Percentiles rank a stretch among this genome's conserved stretches.
phyloP scores from a whole-genome alignment of 2,113 vertebrate genomes.

The Macquaria ambigua region DNA sequence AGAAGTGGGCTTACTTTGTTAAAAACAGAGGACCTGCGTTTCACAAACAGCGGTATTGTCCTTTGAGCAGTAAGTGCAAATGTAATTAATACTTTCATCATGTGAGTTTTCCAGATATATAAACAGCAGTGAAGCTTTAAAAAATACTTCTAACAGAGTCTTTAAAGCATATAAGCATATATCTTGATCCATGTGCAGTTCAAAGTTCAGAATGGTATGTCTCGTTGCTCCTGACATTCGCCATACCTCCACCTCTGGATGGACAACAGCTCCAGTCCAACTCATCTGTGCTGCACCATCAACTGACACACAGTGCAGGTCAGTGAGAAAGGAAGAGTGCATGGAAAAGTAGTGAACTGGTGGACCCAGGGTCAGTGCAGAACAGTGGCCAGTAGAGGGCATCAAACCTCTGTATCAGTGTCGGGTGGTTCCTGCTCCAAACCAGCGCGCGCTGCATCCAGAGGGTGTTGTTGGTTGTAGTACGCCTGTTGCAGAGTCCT shows the following conservation, averaged over 20 bases:
- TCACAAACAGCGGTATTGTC: slow-evolving; percentile 28
- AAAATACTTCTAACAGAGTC: slow-evolving; percentile 24
- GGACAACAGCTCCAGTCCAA: background rate
- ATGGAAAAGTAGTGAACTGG: slow-evolving; percentile 4
- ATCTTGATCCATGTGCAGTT: background rate
- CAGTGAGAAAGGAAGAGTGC: slow-evolving; percentile 16
- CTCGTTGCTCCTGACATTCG: slow-evolving; percentile 12
- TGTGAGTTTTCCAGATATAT: slow-evolving; percentile 42
- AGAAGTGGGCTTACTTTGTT: background rate
- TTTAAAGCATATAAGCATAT: slow-evolving; percentile 28
- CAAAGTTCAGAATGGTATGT: background rate
- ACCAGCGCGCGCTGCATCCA: slow-evolving; percentile 21
- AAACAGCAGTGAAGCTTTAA: slow-evolving; percentile 48
- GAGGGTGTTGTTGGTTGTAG: slow-evolving; percentile 23
- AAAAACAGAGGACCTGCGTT: slow-evolving; percentile 21
- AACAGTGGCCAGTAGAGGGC: slow-evolving; percentile 72
- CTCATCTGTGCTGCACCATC: slow-evolving; percentile 16
- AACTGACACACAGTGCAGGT: slow-evolving; percentile 35
- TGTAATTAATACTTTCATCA: slow-evolving; percentile 38
- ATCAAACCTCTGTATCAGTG: slow-evolving; percentile 25
- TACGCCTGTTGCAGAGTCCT: slow-evolving; percentile 51
- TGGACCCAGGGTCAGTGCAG: slow-evolving; percentile 42
- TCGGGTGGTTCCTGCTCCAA: slow-evolving; percentile 13
- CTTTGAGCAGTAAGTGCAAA: slow-evolving; percentile 33
- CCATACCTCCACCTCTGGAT: background rate